Percentiles rank a stretch among this genome's conserved stretches.
Conservation (phyloP, 2,113 vertebrate species). For the Chaetura pelagica region DNA sequence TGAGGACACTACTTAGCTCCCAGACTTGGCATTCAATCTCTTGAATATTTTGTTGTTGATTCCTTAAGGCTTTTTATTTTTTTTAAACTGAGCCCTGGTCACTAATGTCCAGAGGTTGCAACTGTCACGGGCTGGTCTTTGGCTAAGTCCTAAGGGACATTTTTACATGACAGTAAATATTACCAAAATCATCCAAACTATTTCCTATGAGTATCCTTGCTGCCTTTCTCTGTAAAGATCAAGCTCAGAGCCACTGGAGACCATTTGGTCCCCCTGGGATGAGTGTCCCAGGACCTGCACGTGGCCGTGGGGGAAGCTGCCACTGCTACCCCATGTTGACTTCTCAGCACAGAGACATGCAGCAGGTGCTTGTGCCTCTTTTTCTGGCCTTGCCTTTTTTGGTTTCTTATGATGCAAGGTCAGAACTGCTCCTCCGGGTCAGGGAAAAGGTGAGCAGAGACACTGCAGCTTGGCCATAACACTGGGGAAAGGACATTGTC, state of each 20-base stretch:
- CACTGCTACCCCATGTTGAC: background rate
- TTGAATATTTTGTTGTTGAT: background rate
- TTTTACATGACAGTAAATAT: background rate
- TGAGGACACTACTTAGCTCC: background rate
- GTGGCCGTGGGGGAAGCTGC: background rate
- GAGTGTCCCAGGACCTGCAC: accelerated
- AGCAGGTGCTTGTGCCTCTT: background rate
- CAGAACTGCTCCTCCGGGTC: background rate
- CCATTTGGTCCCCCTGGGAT: background rate
- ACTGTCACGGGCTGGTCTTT: background rate
- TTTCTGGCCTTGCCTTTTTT: background rate
- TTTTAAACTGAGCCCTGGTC: background rate
- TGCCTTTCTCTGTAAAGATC: background rate
- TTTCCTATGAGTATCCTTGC: background rate
- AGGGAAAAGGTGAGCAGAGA: background rate
- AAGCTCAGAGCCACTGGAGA: background rate
- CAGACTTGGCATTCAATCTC: background rate
- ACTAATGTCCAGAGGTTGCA: background rate
- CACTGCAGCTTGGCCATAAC: background rate
- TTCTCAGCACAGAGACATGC: background rate
- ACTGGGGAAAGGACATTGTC: background rate
- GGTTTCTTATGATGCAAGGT: background rate
- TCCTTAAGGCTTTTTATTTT: background rate
- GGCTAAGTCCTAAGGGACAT: background rate
- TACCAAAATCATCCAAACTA: background rate